These are phyloP conservation scores for Herpetotheres cachinnans DNA, from an alignment of 2,113 vertebrate genomes.

Conservation along the genomic window DNA sequence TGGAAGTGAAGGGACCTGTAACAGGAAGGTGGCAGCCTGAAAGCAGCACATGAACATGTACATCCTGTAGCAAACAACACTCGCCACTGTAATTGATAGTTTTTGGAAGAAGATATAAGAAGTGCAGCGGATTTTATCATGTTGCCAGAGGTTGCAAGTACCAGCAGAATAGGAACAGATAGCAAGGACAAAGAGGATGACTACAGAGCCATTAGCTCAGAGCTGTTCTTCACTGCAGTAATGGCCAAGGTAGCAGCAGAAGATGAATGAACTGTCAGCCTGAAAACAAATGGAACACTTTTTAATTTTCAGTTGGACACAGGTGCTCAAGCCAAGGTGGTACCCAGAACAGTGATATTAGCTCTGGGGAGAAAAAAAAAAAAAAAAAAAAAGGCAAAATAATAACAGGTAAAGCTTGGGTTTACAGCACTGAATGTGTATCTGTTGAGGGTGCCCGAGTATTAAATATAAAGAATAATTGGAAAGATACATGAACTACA, in stretches of 20 bases:
- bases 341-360: background rate
- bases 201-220: conserved; percentile 29
- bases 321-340: background rate
- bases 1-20: background rate
- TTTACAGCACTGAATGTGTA: background rate
- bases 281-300: conserved; percentile 35
- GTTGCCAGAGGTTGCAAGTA: background rate
- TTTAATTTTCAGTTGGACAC: conserved; percentile 35
- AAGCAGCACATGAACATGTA: background rate
- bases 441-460: background rate
- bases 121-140: conserved; percentile 2
- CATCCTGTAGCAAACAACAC: background rate
- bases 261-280: conserved; percentile 46
- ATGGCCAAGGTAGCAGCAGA: background rate
- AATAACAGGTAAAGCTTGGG: background rate
- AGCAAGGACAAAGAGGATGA: conserved; percentile 54
- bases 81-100: background rate
- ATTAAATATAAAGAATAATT: background rate
- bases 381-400: background rate
- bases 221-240: conserved; percentile 1
- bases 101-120: conserved; percentile 6
- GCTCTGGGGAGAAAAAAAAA: background rate
- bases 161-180: conserved; percentile 12
- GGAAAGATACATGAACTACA: background rate
- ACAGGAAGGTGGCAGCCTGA: background rate